These are phyloP conservation scores for Lottia gigantea DNA, from an alignment of 2,888 invertebrate species.

Conservation along the genomic window DNA sequence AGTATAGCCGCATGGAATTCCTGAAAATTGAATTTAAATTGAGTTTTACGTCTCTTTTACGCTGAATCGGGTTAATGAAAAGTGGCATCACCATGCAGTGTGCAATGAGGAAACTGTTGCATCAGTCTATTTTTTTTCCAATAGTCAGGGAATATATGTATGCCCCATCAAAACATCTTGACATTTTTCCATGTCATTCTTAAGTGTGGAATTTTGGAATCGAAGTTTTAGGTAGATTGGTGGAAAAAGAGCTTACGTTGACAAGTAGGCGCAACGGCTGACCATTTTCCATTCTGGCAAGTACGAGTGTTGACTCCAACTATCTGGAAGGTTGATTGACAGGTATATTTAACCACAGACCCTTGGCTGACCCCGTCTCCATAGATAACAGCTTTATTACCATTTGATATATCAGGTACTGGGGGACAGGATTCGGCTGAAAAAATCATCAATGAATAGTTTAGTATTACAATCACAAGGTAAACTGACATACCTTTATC, in stretches of 20 bases:
- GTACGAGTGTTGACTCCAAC: conserved; percentile 37
- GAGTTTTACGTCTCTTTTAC: too few species aligned
- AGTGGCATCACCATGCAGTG: too few species aligned
- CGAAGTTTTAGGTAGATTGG: background rate
- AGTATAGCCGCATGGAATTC: conserved; percentile 20
- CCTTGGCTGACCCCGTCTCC: conserved; percentile 40
- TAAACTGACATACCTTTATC: conserved; percentile 12
- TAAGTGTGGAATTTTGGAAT: too few species aligned
- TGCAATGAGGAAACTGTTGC: too few species aligned
- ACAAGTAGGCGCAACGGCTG: conserved; percentile 38
- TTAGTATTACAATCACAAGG: background rate
- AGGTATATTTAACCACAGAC: conserved; percentile 38
- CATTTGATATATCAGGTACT: conserved; percentile 19
- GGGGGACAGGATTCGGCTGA: conserved; percentile 25
- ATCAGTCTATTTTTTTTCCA: too few species aligned
- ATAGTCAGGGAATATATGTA: too few species aligned
- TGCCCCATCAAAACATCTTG: too few species aligned
- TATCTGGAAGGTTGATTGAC: conserved; percentile 41
- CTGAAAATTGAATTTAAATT: conserved; percentile 1
- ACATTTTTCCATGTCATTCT: too few species aligned
- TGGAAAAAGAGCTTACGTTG: conserved; percentile 33
- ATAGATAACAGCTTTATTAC: conserved; percentile 19
- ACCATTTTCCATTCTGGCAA: conserved; percentile 45
- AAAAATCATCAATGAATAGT: conserved; percentile 14
- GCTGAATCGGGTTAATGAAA: too few species aligned